Conservation (phyloP, 1,140 invertebrate species). For the Matsumurasca onukii region DNA sequence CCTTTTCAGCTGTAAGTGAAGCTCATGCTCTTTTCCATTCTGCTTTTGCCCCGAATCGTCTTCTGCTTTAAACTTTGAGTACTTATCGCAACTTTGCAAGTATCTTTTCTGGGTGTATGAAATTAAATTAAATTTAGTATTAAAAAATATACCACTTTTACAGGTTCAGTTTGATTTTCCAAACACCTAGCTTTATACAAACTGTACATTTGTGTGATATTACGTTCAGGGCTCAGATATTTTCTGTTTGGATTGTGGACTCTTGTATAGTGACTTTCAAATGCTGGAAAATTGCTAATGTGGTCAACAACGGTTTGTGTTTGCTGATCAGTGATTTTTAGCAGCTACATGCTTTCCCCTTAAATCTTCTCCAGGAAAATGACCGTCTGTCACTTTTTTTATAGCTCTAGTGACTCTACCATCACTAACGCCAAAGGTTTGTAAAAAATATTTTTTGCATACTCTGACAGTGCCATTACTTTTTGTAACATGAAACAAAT, state of each 20-base stretch:
- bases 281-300: constrained; percentile 24
- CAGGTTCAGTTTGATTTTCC: constrained; percentile 24
- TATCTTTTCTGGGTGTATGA: constrained; percentile 31
- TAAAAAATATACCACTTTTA: constrained; percentile 27
- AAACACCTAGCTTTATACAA: constrained; percentile 20
- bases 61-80: background rate
- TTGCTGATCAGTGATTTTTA: constrained; percentile 23
- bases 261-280: constrained; percentile 28
- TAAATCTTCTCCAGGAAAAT: constrained; percentile 21
- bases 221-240: constrained; percentile 24
- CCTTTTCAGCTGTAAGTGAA: constrained; percentile 32
- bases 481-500: constrained; percentile 15
- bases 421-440: constrained; percentile 20
- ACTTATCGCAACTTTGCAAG: constrained; percentile 34
- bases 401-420: constrained; percentile 22
- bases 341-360: constrained; percentile 26
- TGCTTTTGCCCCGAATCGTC: background rate
- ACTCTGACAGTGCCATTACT: constrained; percentile 10
- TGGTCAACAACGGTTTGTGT: constrained; percentile 25
- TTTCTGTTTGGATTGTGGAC: constrained; percentile 26
- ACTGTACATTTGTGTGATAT: constrained; percentile 24
- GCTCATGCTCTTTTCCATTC: constrained; percentile 20
- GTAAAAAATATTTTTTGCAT: constrained; percentile 29
- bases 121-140: constrained; percentile 28
- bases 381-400: constrained; percentile 1